A percentile compares a stretch with the other conserved stretches of the same genome.
phyloP scores from a whole-genome alignment of 2,113 vertebrate genomes.

The Dromiciops gliroides region DNA sequence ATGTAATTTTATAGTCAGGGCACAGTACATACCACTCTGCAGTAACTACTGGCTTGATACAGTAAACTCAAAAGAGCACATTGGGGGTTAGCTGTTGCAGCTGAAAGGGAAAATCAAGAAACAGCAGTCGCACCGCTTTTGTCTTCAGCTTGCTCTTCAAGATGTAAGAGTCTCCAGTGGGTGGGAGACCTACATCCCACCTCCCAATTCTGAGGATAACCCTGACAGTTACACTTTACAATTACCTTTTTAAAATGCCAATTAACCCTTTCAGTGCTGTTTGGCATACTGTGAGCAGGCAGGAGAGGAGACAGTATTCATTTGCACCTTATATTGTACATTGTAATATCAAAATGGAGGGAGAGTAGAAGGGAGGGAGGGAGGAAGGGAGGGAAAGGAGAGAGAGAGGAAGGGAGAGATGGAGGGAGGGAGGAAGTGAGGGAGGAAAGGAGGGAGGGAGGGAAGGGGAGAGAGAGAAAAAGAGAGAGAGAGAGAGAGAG shows the following conservation, averaged over 20 bases:
- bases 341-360: constrained; percentile 61
- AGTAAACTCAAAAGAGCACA: constrained; percentile 81
- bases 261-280: constrained; percentile 85
- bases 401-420: background rate
- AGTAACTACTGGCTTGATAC: constrained; percentile 79
- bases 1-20: constrained; percentile 82
- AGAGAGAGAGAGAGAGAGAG: background rate
- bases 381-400: background rate
- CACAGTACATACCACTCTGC: constrained; percentile 65
- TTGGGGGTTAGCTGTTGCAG: constrained; percentile 78
- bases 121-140: constrained; percentile 82
- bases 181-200: constrained; percentile 84
- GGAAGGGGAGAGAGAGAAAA: background rate
- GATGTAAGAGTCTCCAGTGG: constrained; percentile 84
- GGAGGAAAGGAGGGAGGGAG: background rate
- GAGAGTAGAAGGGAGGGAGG: constrained; percentile 8
- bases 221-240: constrained; percentile 81
- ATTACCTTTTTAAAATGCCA: constrained; percentile 86
- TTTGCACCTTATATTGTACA: constrained; percentile 79
- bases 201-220: constrained; percentile 83
- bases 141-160: constrained; percentile 84
- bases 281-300: constrained; percentile 81
- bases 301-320: constrained; percentile 70
- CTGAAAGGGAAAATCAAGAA: constrained; percentile 85
- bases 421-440: background rate